A percentile compares a stretch with the other conserved stretches of the same genome.
Conservation (phyloP, 2,888 invertebrate genomes). For the Drosophila monieri region DNA sequence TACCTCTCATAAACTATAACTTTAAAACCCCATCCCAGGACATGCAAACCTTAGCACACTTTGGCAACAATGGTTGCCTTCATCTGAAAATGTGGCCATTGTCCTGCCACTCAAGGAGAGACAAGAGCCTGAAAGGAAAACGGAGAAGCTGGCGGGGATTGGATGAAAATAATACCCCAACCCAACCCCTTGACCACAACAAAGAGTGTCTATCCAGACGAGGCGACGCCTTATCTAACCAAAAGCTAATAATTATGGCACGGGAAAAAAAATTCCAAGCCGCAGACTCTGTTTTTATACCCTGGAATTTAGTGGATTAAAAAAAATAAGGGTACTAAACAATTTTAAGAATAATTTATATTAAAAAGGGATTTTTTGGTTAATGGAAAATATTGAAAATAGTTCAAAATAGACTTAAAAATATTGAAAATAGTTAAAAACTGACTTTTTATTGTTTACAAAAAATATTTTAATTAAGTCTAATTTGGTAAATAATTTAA, state of each 20-base stretch:
- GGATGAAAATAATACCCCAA: not conserved
- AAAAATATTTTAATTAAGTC: no score
- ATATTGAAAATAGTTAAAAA: no score
- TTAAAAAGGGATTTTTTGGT: not conserved
- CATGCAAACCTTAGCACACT: slow-evolving; percentile 7
- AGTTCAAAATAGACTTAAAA: no score
- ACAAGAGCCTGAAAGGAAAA: not conserved
- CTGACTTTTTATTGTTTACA: no score
- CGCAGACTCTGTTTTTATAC: slow-evolving; percentile 31
- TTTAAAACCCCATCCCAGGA: not conserved
- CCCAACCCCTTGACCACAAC: slow-evolving; percentile 49
- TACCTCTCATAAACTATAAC: slow-evolving; percentile 9
- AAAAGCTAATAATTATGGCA: slow-evolving; percentile 67
- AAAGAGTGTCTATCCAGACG: slow-evolving; percentile 45
- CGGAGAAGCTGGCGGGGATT: not conserved
- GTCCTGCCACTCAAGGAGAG: slow-evolving; percentile 25
- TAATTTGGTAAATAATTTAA: no score
- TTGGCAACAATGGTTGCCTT: not conserved
- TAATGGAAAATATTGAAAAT: no score
- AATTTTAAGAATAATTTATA: not conserved
- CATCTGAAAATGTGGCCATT: slow-evolving; percentile 15
- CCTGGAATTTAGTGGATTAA: not conserved
- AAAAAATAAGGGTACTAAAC: not conserved
- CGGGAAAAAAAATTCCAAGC: slow-evolving; percentile 20
- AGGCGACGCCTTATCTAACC: slow-evolving; percentile 46